Evolutionary conservation across 1,140 invertebrate species (phyloP), one percentile per base, ranked within the genome.

Genomic region (Galleria mellonella): DNA sequence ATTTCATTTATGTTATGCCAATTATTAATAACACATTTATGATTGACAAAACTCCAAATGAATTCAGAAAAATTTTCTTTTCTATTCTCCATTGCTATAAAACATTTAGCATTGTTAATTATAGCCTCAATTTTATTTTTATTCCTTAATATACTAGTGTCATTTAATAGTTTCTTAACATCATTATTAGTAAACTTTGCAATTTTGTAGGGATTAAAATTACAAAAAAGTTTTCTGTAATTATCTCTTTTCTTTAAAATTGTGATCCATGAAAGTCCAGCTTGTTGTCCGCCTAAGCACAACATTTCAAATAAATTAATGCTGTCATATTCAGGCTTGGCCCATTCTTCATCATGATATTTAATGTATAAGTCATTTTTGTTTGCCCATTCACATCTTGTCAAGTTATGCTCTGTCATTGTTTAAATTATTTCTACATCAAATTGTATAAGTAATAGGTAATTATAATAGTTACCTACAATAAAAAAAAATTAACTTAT

Each of bases 271-370:
- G 77, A 77, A 10, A 82, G 52, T 0, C 79, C 77, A 27, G 75
- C 81, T 63, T 84, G 81, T 55, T 79, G 75, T 6, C 79, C 77
- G 72, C 79, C 77, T 45, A 83, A 62, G 32, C 79, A 83, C 9
- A 83, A 27, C 62, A 78, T 76, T 65, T 82, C 75, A 60, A 82
- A 83, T 14, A 83, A 51, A 28, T 41, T 42, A 10, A 42, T 33
- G 43, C 48, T 68, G 27, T 78, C 48, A 41, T 61, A 69, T 58
- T 61, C 47, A 40, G 77, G 75, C 49, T 55, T 51, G 9, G 73
- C 79, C 79, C 77, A 82, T 56, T 84, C 79, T 47, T 57, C 57
- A 47, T 82, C 75, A 55, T 84, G 79, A 37, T 83, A 83, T 27
- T 45, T 43, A 33, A 75, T 72, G 44, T 83, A 83, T 9, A 70